Evolutionary conservation across 2,113 vertebrate species (phyloP), one percentile per base, ranked within the genome.

Genomic region (Brachypodius melanocephalos): DNA sequence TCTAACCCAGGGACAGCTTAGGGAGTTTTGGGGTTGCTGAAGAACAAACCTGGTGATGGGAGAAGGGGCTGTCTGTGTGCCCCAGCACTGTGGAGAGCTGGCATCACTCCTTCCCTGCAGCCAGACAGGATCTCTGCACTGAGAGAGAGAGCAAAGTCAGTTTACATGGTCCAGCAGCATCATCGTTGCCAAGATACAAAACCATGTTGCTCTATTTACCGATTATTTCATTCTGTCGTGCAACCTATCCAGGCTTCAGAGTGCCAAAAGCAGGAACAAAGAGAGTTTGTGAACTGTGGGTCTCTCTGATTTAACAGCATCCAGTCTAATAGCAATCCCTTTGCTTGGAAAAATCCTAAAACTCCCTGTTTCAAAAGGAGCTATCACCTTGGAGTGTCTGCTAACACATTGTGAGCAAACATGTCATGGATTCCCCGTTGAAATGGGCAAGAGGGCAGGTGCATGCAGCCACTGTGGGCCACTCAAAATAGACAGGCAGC

Each of bases 161-260:
- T 59, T 89, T 90, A 71, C 75, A 80, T 59, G 63, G 81, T 19
- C 93, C 77, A 93, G 80, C 40, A 94, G 65, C 82, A 95, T 83
- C 78, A 8, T 80, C 0, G 91, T 96, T 95, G 96, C 94, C 94
- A 95, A 95, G 94, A 91, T 83, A 96, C 89, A 4, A 77, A 85
- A 66, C 75, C 75, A 25, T 26, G 62, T 73, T 83, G 46, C 75
- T 91, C 63, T 69, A 20, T 75, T 42, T 85, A 95, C 94, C 76
- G 89, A 95, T 95, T 85, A 76, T 91, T 89, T 94, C 31, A 34
- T 58, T 45, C 77, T 48, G 46, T 11, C 67, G 22, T 55, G 66
- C 42, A 48, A 51, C 89, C 68, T 66, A 76, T 62, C 81, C 81
- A 62, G 69, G 58, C 42, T 58, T 68, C 71, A 54, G 71, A 52